phyloP scores from a whole-genome alignment of 2,888 invertebrate genomes.

The Tetranychus truncatus region DNA sequence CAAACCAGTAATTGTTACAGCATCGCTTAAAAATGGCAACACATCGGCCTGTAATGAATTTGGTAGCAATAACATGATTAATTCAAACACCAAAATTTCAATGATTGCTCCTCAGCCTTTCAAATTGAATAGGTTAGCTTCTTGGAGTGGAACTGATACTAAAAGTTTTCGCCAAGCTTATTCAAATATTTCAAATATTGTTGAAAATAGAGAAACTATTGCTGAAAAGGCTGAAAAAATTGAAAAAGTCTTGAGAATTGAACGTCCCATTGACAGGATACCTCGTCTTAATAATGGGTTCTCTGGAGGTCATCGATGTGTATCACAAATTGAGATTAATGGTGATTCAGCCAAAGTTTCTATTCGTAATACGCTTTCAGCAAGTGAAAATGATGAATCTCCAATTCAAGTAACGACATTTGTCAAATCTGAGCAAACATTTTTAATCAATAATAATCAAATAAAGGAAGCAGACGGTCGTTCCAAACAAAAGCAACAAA shows the following conservation, averaged over 20 bases:
- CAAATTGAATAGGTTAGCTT: conserved; percentile 13
- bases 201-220: neutral
- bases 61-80: neutral
- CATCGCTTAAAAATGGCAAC: conserved; percentile 9
- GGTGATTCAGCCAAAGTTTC: conserved; percentile 10
- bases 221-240: neutral
- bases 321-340: conserved; percentile 9
- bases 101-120: conserved; percentile 6
- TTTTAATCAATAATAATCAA: neutral
- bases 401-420: neutral
- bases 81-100: neutral
- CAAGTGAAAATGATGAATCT: neutral
- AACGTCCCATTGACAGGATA: neutral
- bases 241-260: neutral
- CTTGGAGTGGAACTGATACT: conserved; percentile 14
- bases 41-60: neutral
- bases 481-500: neutral
- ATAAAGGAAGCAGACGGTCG: neutral
- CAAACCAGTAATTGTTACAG: conserved; percentile 10
- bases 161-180: neutral
- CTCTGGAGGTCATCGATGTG: neutral
- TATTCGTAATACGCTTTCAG: neutral
- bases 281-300: neutral
- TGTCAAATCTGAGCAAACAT: neutral
- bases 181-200: neutral